phyloP scores from a whole-genome alignment of 2,888 invertebrate species.

The Agrochola lota region DNA sequence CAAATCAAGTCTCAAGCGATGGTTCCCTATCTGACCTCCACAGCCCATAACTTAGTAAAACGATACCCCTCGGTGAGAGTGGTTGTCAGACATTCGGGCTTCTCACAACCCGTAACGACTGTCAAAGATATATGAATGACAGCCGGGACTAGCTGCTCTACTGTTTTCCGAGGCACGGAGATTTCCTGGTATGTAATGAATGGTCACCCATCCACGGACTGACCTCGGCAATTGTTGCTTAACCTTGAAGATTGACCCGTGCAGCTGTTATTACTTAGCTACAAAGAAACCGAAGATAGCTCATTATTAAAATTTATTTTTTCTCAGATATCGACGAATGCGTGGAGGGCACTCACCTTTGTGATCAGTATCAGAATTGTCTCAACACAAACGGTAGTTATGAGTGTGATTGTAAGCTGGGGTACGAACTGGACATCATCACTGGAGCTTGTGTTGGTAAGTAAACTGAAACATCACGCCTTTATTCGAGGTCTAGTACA shows the following conservation, averaged over 20 bases:
- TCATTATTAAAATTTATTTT: slow-evolving; percentile 21
- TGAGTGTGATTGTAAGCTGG: slow-evolving; percentile 85
- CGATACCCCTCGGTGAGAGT: background rate
- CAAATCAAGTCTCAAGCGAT: background rate
- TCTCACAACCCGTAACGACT: background rate
- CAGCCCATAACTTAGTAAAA: background rate
- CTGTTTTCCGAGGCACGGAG: background rate
- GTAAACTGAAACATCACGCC: slow-evolving; percentile 19
- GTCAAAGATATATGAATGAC: background rate
- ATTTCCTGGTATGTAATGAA: background rate
- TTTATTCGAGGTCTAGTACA: background rate
- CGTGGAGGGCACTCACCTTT: slow-evolving; percentile 84
- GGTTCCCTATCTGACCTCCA: background rate
- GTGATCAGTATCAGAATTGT: slow-evolving; percentile 85
- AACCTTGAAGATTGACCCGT: background rate
- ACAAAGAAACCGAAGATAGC: too few relatives aligned
- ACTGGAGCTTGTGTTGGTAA: slow-evolving; percentile 86
- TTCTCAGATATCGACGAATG: slow-evolving; percentile 97
- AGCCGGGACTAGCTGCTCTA: background rate
- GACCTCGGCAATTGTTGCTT: background rate
- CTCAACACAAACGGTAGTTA: slow-evolving; percentile 87
- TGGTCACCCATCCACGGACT: background rate
- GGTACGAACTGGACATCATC: slow-evolving; percentile 79
- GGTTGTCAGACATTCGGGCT: background rate
- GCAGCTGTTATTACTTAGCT: background rate